Evolutionary conservation across 2,888 invertebrate species (phyloP).

Genomic region (Cephus sareptanus): DNA sequence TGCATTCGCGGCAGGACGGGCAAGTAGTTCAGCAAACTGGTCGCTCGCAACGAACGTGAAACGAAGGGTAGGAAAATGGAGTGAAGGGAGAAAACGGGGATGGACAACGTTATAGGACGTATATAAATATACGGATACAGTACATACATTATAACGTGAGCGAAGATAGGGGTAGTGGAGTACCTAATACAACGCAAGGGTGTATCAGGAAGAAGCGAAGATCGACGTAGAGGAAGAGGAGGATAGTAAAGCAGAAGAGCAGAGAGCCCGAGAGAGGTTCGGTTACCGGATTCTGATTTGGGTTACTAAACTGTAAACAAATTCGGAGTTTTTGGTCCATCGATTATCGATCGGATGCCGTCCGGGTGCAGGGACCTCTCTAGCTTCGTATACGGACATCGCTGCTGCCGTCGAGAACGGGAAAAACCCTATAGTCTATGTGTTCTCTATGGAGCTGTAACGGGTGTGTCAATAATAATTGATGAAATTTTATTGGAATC

Average conservation of each 20-base stretch:
- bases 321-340: constrained; percentile 57
- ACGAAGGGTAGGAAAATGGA: constrained; percentile 15
- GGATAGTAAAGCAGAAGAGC: constrained; percentile 23
- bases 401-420: not conserved
- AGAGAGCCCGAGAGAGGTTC: constrained; percentile 21
- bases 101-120: constrained; percentile 5
- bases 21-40: constrained; percentile 54
- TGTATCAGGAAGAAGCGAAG: constrained; percentile 14
- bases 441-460: not conserved
- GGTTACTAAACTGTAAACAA: constrained; percentile 65
- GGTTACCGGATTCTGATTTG: constrained; percentile 48
- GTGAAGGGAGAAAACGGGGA: constrained; percentile 33
- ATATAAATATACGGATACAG: no score
- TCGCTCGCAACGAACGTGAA: constrained; percentile 31
- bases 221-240: constrained; percentile 22
- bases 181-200: not conserved
- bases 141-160: not conserved
- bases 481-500: not conserved
- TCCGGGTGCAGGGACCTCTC: constrained; percentile 56
- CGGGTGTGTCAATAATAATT: not conserved
- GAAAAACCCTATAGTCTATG: not conserved
- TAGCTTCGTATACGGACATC: not conserved
- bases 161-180: constrained; percentile 9
- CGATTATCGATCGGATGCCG: constrained; percentile 57
- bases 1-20: constrained; percentile 51